phyloP scores from a whole-genome alignment of 2,113 vertebrate species.

The Trochalopteron elliotii region DNA sequence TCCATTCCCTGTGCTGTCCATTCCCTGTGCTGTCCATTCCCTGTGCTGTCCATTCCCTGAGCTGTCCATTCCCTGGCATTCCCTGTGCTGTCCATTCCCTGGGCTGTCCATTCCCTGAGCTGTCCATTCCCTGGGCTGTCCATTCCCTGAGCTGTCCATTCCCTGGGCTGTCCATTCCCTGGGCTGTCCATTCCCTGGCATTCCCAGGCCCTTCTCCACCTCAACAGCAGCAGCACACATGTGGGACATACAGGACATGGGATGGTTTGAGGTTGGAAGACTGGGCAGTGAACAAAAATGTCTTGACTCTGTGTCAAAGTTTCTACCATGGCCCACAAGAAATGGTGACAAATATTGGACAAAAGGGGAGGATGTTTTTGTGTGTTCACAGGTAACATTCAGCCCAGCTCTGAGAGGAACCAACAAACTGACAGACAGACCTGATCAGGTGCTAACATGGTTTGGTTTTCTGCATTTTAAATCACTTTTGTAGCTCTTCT shows the following conservation, averaged over 20 bases:
- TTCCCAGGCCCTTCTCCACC: not conserved
- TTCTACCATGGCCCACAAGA: not conserved
- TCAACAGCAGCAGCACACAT: not conserved
- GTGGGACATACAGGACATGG: rapidly evolving
- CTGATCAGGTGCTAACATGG: not conserved
- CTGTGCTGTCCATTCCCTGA: not conserved
- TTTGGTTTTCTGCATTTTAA: not conserved
- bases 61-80: too few species aligned
- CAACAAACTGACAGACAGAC: not conserved
- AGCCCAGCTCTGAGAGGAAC: not conserved
- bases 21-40: too few species aligned
- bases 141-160: too few species aligned
- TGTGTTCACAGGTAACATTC: not conserved
- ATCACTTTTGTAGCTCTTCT: not conserved
- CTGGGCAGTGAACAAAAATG: not conserved
- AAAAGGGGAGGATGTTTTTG: rapidly evolving
- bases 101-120: too few species aligned
- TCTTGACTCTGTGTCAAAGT: not conserved
- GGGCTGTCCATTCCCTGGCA: too few species aligned
- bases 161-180: too few species aligned
- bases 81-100: too few species aligned
- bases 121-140: too few species aligned
- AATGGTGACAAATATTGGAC: not conserved
- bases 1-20: too few species aligned
- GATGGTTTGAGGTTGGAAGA: not conserved